These are phyloP conservation scores for Drosophila ustulata DNA, from an alignment of 2,888 invertebrate genomes.

Conservation along the genomic window DNA sequence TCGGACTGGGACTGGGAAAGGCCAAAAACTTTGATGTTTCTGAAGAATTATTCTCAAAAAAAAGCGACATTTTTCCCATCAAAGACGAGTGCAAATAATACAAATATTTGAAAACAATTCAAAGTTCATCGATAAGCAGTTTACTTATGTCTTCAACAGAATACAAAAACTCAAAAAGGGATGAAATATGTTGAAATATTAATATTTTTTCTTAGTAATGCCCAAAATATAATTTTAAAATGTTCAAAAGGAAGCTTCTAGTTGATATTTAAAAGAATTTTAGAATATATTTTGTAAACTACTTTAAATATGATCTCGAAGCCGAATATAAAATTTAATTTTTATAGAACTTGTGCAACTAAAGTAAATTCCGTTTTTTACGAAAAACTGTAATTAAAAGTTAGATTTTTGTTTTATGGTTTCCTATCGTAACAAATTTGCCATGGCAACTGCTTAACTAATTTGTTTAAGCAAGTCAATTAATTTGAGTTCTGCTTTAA, in stretches of 20 bases:
- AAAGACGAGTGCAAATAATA: conserved; percentile 1
- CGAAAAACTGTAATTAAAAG: conserved; percentile 19
- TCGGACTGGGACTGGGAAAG: neutral
- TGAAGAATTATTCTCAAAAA: conserved; percentile 9
- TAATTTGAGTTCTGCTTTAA: conserved; percentile 37
- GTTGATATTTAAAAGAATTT: too few species aligned
- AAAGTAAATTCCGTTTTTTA: neutral
- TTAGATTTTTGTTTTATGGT: conserved; percentile 14
- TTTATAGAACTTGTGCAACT: neutral
- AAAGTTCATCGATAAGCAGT: neutral
- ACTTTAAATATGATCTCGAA: neutral
- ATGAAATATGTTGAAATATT: neutral
- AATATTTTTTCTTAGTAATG: neutral
- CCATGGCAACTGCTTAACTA: conserved; percentile 49
- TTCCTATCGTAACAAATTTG: conserved; percentile 17
- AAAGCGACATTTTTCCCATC: conserved; percentile 7
- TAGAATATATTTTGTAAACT: neutral
- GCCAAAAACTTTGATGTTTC: conserved; percentile 8
- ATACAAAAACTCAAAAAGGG: neutral
- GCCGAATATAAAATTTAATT: neutral
- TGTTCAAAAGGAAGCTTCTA: too few species aligned
- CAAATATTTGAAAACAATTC: neutral
- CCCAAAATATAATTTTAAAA: too few species aligned
- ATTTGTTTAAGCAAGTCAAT: conserved; percentile 56
- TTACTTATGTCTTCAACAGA: neutral